Base-by-base conservation (phyloP, 2,797 vertebrate species). In the Notamacropus eugenii region DNA sequence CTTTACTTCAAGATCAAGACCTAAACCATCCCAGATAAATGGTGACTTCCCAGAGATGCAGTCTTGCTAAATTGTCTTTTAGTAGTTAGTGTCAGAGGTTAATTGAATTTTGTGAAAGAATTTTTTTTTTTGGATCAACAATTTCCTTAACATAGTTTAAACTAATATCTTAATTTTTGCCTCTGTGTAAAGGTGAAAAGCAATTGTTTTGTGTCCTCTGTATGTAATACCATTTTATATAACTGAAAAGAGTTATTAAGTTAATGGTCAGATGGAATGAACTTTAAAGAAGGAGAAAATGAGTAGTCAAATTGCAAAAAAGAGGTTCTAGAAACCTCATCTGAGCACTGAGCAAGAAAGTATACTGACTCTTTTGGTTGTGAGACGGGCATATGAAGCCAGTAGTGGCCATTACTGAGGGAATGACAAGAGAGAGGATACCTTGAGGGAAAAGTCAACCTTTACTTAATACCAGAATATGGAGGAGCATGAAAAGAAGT, bases 171-270 rank as follows among this genome's bases (percentile, higher is more conserved):
- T 92, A 29, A n/a, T 90, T 95, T 90, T 13, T 14, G 56, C 92
- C 27, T 74, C 92, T 94, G 50, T 54, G 93, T 92, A 95, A 93
- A 56, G 28, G 50, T 50, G 40, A 96, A 87, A 54, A 90, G 31
- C 2, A 58, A 11, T 40, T 91, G 28, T 34, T 56, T 1, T 24
- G 54, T 52, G 6, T 9, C 19, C 11, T 91, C 67, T 74, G 28
- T 40, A n/a, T 52, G n/a, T 74, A 40, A 74, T 24, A 40, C 5
- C n/a, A 74, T 46, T 82, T 82, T 82, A 24, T 82, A 46, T 82
- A 24, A 82, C 27, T 82, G 74, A 82, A 82, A 82, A 82, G 8
- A 46, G 8, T 82, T 46, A 9, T 10, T 40, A 82, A 46, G 74
- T 46, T 22, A 82, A 46, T 82, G n/a, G 4, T 82, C 74, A 82